Percentiles rank a stretch among this genome's conserved stretches.
These are phyloP conservation scores for Orthosia gothica DNA, from an alignment of 2,888 invertebrate species.

Conservation along the genomic window DNA sequence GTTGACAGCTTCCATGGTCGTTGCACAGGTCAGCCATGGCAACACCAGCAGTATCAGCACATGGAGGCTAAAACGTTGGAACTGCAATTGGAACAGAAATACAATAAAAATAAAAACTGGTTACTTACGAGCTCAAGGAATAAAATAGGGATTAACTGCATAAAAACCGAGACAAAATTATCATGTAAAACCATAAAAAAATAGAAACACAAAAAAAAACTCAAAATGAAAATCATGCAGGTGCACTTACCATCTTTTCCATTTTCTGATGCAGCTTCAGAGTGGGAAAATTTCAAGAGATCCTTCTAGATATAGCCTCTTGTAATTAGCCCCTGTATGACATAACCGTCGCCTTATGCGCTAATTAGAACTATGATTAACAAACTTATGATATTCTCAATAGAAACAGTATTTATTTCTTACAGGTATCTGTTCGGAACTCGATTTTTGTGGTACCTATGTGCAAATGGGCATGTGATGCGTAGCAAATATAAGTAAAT, in stretches of 20 bases:
- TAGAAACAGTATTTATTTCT: conserved; percentile 8
- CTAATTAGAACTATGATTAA: conserved; percentile 59
- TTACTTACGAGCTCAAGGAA: too few species aligned
- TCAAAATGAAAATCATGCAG: neutral
- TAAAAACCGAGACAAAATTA: neutral
- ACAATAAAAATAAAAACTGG: too few species aligned
- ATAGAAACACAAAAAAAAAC: neutral
- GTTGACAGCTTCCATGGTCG: conserved; percentile 38
- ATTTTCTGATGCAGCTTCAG: conserved; percentile 29
- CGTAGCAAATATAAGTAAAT: neutral
- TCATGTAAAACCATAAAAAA: too few species aligned
- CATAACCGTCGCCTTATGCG: conserved; percentile 27
- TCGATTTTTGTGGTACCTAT: neutral
- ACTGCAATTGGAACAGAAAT: neutral
- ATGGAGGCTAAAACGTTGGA: conserved; percentile 23
- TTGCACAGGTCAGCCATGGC: conserved; percentile 34
- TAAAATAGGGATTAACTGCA: too few species aligned
- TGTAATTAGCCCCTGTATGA: conserved; percentile 53
- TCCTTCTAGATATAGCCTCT: conserved; percentile 49
- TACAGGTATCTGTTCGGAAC: neutral
- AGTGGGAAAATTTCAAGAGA: neutral
- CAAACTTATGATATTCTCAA: conserved; percentile 36
- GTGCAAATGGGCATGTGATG: neutral
- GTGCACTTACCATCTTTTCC: conserved; percentile 54
- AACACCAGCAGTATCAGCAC: conserved; percentile 40